phyloP scores from a whole-genome alignment of 2,113 vertebrate species.

The Piliocolobus tephrosceles region DNA sequence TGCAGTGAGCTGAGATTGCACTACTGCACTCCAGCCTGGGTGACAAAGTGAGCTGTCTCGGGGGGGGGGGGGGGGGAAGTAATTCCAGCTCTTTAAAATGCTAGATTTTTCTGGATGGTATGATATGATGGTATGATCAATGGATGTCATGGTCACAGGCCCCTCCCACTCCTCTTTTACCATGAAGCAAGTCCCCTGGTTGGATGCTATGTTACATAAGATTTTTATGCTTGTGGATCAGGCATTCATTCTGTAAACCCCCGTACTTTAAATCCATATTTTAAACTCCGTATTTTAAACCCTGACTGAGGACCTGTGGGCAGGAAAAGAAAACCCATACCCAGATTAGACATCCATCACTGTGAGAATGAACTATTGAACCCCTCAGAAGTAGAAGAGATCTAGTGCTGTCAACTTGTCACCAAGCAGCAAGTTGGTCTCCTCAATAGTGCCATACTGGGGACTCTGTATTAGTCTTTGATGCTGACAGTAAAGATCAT shows the following conservation, averaged over 20 bases:
- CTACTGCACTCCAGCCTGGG: no score
- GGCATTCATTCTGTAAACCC: neutral
- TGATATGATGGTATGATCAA: neutral
- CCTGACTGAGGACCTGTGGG: neutral
- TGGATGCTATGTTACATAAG: neutral
- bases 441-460: neutral
- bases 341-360: neutral
- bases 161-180: neutral
- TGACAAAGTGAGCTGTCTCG: no score
- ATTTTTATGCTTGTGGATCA: neutral
- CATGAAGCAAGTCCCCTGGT: neutral
- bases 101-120: neutral
- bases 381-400: neutral
- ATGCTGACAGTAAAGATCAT: neutral
- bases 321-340: neutral
- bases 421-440: neutral
- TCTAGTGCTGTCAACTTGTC: neutral
- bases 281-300: neutral
- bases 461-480: neutral
- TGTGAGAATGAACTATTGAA: neutral
- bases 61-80: rapidly evolving
- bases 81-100: neutral
- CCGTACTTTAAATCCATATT: no score
- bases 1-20: no score
- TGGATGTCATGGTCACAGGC: neutral